Conservation (phyloP, 2,888 invertebrate species). For the Diplolepis rosae region DNA sequence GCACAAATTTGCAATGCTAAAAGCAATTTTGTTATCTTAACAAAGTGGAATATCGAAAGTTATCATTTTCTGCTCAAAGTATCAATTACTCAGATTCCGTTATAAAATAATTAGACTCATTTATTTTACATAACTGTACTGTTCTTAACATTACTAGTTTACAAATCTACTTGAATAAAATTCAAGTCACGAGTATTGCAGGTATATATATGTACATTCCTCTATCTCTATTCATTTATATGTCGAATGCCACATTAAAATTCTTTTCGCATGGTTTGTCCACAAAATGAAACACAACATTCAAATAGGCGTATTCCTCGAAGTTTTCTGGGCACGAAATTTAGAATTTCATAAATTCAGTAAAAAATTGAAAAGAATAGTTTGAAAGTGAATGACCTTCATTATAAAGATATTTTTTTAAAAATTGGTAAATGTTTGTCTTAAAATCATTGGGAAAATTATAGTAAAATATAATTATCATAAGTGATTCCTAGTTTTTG, state of each 20-base stretch:
- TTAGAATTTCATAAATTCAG: background rate
- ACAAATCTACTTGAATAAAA: constrained; percentile 3
- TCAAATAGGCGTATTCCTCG: background rate
- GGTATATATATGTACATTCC: constrained; percentile 17
- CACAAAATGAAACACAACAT: background rate
- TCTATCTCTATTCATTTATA: constrained; percentile 11
- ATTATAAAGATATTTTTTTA: too few relatives aligned
- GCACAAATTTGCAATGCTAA: background rate
- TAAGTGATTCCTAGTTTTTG: too few relatives aligned
- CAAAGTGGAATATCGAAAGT: too few relatives aligned
- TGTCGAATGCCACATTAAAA: constrained; percentile 22
- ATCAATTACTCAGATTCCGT: constrained; percentile 1
- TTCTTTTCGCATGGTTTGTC: constrained; percentile 21
- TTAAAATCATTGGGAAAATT: too few relatives aligned
- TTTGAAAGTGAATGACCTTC: background rate
- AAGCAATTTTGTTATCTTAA: background rate
- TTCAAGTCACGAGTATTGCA: background rate
- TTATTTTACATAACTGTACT: constrained; percentile 10
- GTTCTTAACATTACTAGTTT: background rate
- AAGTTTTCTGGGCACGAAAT: background rate
- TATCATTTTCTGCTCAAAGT: background rate
- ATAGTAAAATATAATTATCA: too few relatives aligned
- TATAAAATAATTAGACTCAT: constrained; percentile 5
- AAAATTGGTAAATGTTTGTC: too few relatives aligned
- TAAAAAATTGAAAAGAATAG: background rate